Conservation (phyloP, 2,113 vertebrate genomes). For the Pipra filicauda region DNA sequence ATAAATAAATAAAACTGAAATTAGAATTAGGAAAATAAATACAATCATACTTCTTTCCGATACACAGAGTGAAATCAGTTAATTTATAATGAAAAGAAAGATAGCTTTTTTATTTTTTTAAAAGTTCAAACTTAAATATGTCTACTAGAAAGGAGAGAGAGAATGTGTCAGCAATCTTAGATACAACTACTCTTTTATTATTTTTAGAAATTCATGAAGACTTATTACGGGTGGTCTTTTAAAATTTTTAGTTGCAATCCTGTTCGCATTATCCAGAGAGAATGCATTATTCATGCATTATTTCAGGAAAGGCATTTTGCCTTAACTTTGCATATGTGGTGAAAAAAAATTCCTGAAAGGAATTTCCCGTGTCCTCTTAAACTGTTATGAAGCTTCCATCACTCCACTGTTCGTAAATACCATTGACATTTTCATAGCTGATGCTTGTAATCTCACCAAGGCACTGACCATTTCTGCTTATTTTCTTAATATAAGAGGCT, state of each 20-base stretch:
- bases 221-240: neutral
- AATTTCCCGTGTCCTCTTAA: neutral
- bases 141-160: neutral
- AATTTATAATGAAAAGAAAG: neutral
- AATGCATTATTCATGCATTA: neutral
- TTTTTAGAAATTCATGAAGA: neutral
- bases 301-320: neutral
- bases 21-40: neutral
- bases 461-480: neutral
- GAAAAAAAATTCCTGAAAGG: neutral
- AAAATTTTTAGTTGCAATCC: neutral
- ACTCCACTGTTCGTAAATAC: neutral
- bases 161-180: neutral
- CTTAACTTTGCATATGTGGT: neutral
- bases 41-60: neutral
- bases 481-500: neutral
- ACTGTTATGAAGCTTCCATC: neutral
- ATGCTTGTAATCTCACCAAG: neutral
- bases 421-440: neutral
- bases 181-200: neutral
- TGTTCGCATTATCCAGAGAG: neutral
- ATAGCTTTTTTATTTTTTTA: neutral
- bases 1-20: neutral
- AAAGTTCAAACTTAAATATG: neutral
- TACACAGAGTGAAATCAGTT: neutral